Conservation (phyloP, 1,140 invertebrate species). For the Drosophila azteca region DNA sequence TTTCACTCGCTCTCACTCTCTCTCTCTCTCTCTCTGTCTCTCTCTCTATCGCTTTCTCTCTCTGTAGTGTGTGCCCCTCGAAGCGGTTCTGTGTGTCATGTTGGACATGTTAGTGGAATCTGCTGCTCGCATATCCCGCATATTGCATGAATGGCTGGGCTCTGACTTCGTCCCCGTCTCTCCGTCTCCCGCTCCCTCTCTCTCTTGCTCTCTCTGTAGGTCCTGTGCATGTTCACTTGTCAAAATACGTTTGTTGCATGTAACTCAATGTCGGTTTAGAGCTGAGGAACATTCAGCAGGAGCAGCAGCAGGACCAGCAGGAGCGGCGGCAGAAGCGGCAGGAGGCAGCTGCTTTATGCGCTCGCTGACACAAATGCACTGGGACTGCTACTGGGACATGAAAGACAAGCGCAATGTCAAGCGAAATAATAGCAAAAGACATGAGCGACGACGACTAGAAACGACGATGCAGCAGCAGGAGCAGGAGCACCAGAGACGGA, state of each 20-base stretch:
- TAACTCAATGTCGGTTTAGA: constrained; percentile 78
- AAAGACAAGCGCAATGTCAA: constrained; percentile 76
- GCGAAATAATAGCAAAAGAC: constrained; percentile 76
- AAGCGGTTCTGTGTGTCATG: constrained; percentile 60
- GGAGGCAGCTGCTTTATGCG: constrained; percentile 69
- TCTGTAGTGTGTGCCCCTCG: constrained; percentile 44
- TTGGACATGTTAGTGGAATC: constrained; percentile 75
- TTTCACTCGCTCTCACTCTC: constrained; percentile 26
- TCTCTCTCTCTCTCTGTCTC: constrained; percentile 10
- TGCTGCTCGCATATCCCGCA: constrained; percentile 47
- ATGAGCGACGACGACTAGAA: constrained; percentile 39
- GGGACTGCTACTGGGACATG: constrained; percentile 57
- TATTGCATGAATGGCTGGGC: constrained; percentile 65
- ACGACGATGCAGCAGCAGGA: constrained; percentile 17
- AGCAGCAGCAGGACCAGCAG: neutral
- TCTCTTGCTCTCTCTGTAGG: constrained; percentile 35
- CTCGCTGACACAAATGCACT: constrained; percentile 75
- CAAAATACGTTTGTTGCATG: constrained; percentile 79
- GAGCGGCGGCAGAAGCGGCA: constrained; percentile 13
- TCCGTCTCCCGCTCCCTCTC: neutral
- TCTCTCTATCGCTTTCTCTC: constrained; percentile 4
- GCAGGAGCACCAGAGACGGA: constrained; percentile 1
- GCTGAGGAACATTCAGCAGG: constrained; percentile 12
- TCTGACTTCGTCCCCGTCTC: constrained; percentile 25
- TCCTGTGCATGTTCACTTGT: constrained; percentile 74